Percentiles rank a stretch among this genome's conserved stretches.
phyloP scores from a whole-genome alignment of 2,888 invertebrate genomes.

The Antitype chi region DNA sequence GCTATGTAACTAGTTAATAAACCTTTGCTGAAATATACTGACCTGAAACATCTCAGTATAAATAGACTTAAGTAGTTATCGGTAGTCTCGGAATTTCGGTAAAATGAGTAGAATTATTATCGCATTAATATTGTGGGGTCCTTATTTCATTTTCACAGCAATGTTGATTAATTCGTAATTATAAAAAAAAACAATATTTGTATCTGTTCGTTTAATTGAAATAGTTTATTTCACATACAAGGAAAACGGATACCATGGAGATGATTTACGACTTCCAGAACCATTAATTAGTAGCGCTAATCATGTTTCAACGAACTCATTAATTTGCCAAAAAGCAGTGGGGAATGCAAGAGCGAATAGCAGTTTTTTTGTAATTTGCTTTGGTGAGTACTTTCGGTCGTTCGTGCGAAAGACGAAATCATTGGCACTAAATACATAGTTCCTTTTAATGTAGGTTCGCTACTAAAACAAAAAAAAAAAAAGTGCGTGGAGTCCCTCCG shows the following conservation, averaged over 20 bases:
- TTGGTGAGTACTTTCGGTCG: background rate
- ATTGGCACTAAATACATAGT: too few species aligned
- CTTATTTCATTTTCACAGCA: background rate
- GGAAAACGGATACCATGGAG: background rate
- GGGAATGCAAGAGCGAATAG: background rate
- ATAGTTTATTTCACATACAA: background rate
- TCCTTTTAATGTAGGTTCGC: too few species aligned
- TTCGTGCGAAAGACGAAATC: background rate
- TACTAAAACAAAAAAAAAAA: too few species aligned
- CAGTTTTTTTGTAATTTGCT: background rate
- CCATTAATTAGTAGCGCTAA: slow-evolving; percentile 34
- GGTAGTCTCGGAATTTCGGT: background rate
- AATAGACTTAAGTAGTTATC: background rate
- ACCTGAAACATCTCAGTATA: background rate
- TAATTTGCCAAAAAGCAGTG: slow-evolving; percentile 1
- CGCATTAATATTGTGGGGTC: background rate
- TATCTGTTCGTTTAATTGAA: background rate
- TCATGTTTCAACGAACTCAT: slow-evolving; percentile 25
- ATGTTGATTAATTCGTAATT: background rate
- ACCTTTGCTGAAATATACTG: background rate
- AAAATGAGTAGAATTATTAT: background rate
- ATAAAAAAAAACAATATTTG: background rate
- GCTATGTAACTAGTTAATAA: background rate
- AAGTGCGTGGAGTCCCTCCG: too few species aligned
- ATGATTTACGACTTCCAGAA: slow-evolving; percentile 35